phyloP scores from a whole-genome alignment of 2,797 vertebrate genomes.

The Pangasius krempfi region DNA sequence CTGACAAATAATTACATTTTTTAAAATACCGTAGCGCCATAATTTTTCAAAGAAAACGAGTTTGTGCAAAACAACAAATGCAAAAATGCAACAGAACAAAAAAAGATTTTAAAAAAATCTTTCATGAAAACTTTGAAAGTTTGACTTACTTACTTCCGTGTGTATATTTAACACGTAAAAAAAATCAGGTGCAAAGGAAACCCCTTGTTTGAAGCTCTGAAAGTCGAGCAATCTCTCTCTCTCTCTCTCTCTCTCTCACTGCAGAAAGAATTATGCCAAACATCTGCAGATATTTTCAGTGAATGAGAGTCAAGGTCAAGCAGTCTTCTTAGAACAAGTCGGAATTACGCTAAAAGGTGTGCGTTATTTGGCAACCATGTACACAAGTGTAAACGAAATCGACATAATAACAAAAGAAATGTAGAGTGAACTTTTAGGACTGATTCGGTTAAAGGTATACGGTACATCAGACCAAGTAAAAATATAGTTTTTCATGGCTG shows the following conservation, averaged over 20 bases:
- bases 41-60: too few species aligned
- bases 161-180: background rate
- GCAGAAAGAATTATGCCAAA: conserved; percentile 79
- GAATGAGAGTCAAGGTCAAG: conserved; percentile 77
- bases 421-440: background rate
- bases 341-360: background rate
- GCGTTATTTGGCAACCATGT: background rate
- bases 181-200: conserved; percentile 23
- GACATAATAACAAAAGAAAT: background rate
- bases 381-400: background rate
- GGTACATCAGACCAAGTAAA: background rate
- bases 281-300: conserved; percentile 80
- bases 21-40: too few species aligned
- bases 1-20: background rate
- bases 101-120: background rate
- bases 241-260: conserved; percentile 59
- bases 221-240: conserved; percentile 69
- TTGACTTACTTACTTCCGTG: background rate
- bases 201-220: conserved; percentile 52
- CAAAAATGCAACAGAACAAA: background rate
- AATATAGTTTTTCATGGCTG: background rate
- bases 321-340: background rate
- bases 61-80: background rate
- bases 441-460: background rate
- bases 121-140: background rate